A percentile compares a stretch with the other conserved stretches of the same genome.
Conservation (phyloP, 2,888 invertebrate species). For the Drosophila picticornis region DNA sequence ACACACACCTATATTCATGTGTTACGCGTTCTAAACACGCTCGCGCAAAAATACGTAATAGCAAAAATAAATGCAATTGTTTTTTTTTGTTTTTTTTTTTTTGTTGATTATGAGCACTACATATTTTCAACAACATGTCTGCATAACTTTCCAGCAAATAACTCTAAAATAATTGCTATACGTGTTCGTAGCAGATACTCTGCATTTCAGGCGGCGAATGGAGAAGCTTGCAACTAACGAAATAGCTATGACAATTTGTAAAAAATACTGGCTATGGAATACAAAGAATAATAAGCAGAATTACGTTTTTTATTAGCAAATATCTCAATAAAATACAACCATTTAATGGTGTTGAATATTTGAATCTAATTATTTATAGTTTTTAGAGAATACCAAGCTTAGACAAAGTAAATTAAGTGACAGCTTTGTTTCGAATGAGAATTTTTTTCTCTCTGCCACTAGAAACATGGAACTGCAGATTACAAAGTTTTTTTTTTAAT, state of each 20-base stretch:
- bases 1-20: constrained; percentile 15
- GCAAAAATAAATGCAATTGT: constrained; percentile 53
- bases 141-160: constrained; percentile 20
- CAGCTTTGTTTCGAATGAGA: constrained; percentile 1
- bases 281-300: background rate
- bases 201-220: background rate
- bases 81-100: constrained; percentile 31
- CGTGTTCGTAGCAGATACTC: constrained; percentile 3
- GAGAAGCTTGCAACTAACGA: background rate
- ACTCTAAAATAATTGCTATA: constrained; percentile 38
- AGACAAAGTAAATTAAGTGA: constrained; percentile 18
- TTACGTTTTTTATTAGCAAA: background rate
- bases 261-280: background rate
- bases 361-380: background rate
- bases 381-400: constrained; percentile 1
- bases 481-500: constrained; percentile 15
- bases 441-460: background rate
- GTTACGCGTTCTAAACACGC: constrained; percentile 66
- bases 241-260: background rate
- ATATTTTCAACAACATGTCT: constrained; percentile 17
- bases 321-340: background rate
- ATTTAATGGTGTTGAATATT: background rate
- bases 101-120: constrained; percentile 56
- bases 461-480: background rate
- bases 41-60: constrained; percentile 33